phyloP scores from a whole-genome alignment of 1,140 invertebrate genomes.

The Atta cephalotes region DNA sequence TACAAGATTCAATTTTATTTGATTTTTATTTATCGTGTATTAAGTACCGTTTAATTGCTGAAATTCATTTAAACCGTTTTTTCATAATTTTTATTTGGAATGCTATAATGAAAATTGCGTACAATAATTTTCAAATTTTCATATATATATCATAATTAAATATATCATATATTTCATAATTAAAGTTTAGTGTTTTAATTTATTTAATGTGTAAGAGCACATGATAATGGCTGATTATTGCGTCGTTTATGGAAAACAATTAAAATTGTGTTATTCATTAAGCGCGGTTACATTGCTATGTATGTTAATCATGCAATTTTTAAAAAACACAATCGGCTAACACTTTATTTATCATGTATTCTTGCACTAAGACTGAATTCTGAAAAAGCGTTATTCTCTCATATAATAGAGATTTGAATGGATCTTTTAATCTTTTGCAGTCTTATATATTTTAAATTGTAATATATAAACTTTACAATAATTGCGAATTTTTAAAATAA shows the following conservation, averaged over 20 bases:
- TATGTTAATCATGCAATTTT: too few relatives aligned
- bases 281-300: too few relatives aligned
- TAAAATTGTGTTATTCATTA: too few relatives aligned
- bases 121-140: not conserved
- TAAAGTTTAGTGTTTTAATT: not conserved
- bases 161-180: not conserved
- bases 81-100: not conserved
- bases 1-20: constrained; percentile 8
- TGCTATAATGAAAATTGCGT: not conserved
- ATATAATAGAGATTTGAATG: not conserved
- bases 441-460: not conserved
- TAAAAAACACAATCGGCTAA: too few relatives aligned
- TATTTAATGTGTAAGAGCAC: not conserved
- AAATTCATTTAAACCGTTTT: not conserved
- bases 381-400: not conserved
- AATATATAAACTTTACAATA: not conserved
- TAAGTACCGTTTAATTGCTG: constrained; percentile 15
- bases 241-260: too few relatives aligned
- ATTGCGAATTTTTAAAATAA: not conserved
- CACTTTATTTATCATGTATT: too few relatives aligned
- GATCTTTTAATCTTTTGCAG: not conserved
- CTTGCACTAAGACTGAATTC: not conserved
- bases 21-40: constrained; percentile 7
- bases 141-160: too few relatives aligned
- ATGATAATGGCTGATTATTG: too few relatives aligned